These are phyloP conservation scores for Panthera uncia DNA, from an alignment of 2,113 vertebrate genomes.

Conservation along the genomic window DNA sequence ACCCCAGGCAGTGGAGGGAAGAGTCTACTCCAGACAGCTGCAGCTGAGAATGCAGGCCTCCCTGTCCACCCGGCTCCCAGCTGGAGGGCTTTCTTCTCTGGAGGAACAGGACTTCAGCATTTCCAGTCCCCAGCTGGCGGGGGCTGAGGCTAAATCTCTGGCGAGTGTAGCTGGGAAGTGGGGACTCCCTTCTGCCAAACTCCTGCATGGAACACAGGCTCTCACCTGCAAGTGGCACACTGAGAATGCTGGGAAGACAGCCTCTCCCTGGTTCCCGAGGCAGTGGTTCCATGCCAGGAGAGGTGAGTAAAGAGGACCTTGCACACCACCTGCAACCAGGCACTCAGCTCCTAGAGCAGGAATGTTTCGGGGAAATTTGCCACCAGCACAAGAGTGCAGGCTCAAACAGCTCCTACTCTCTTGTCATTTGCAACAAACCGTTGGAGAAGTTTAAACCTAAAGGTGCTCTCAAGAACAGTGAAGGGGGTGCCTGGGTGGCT, in stretches of 20 bases:
- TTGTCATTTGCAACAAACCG: neutral
- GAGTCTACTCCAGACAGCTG: neutral
- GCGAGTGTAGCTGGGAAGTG: neutral
- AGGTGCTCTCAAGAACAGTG: neutral
- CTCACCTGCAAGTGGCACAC: neutral
- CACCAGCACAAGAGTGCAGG: neutral
- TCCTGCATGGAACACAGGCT: neutral
- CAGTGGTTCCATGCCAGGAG: neutral
- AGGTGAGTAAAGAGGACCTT: neutral
- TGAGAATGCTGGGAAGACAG: neutral
- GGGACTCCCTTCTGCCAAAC: neutral
- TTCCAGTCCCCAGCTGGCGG: neutral
- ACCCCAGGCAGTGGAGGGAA: neutral
- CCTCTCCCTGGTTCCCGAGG: neutral
- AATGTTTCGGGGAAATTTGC: neutral
- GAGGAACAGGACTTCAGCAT: neutral
- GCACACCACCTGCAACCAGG: neutral
- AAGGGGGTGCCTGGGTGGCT: neutral
- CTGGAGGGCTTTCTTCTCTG: neutral
- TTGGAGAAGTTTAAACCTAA: slow-evolving; percentile 20
- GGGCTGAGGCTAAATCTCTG: neutral
- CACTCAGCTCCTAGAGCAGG: neutral
- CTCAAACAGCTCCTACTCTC: neutral
- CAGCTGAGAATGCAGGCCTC: neutral
- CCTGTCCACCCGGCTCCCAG: neutral